phyloP scores from a whole-genome alignment of 2,888 invertebrate species.

The Cephus rjabovi region DNA sequence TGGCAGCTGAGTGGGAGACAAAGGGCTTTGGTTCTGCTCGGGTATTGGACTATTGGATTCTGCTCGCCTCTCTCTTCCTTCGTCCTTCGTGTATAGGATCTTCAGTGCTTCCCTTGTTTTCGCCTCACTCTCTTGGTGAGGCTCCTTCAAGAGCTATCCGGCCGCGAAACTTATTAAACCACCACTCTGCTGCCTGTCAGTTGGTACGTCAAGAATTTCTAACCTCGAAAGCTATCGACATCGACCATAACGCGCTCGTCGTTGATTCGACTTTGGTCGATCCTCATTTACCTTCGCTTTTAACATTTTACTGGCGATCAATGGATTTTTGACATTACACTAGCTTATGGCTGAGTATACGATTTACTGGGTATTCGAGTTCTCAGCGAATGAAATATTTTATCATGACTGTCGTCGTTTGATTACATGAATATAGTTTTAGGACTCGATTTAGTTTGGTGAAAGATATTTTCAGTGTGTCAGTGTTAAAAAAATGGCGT shows the following conservation, averaged over 20 bases:
- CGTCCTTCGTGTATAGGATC: background rate
- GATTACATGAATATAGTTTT: no score
- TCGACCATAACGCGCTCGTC: background rate
- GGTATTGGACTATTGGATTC: slow-evolving; percentile 47
- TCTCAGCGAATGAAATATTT: no score
- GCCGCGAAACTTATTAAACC: slow-evolving; percentile 43
- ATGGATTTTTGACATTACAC: no score
- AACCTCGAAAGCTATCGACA: slow-evolving; percentile 2
- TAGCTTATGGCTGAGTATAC: no score
- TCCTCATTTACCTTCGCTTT: no score
- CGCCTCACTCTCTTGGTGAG: slow-evolving; percentile 15
- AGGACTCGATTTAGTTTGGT: no score
- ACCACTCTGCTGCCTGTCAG: slow-evolving; percentile 26
- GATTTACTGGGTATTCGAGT: no score
- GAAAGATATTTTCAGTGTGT: no score
- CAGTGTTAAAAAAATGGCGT: background rate
- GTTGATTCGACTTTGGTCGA: no score
- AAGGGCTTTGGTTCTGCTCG: slow-evolving; percentile 41
- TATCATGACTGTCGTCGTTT: no score
- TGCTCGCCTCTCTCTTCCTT: slow-evolving; percentile 21
- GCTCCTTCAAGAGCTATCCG: slow-evolving; percentile 12
- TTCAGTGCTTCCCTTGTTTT: slow-evolving; percentile 12
- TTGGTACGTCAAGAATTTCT: slow-evolving; percentile 22
- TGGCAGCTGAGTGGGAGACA: slow-evolving; percentile 46
- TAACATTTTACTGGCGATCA: no score